Evolutionary conservation across 1,140 invertebrate genomes (phyloP).

Genomic region (Dolichoris vasculosae): DNA sequence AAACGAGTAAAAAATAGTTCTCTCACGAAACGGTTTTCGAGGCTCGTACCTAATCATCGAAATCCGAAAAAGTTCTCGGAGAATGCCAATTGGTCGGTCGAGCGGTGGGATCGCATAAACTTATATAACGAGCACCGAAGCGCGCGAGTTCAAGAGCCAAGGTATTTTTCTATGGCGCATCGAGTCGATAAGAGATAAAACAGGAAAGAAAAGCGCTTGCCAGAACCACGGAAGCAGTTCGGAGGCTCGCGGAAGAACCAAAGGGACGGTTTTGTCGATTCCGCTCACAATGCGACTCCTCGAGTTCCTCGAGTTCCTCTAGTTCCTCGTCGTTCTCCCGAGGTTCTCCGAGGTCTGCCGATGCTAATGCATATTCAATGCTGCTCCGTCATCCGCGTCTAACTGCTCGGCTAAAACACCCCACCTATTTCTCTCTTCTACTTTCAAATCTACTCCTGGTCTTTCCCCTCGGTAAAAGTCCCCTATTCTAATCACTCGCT

Average conservation of each 20-base stretch:
- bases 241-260: not conserved
- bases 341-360: constrained; percentile 46
- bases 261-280: constrained; percentile 68
- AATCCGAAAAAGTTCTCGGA: not conserved
- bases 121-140: not conserved
- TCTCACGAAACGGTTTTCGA: not conserved
- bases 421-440: not conserved
- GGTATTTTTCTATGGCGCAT: not conserved
- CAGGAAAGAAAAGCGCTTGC: not conserved
- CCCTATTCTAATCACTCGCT: no score
- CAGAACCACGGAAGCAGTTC: not conserved
- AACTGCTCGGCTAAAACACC: not conserved
- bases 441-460: not conserved
- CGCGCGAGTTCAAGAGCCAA: not conserved
- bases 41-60: not conserved
- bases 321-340: no score
- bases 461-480: no score
- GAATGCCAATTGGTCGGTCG: not conserved
- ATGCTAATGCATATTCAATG: constrained; percentile 72
- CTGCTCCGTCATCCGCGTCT: constrained; percentile 3
- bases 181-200: constrained; percentile 5
- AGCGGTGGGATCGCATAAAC: not conserved
- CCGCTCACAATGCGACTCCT: constrained; percentile 66
- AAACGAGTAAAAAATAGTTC: not conserved
- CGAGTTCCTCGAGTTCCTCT: no score